Percentiles rank a stretch among this genome's conserved stretches.
These are phyloP conservation scores for Vesta saturnalis DNA, from an alignment of 2,888 invertebrate genomes.

Conservation along the genomic window DNA sequence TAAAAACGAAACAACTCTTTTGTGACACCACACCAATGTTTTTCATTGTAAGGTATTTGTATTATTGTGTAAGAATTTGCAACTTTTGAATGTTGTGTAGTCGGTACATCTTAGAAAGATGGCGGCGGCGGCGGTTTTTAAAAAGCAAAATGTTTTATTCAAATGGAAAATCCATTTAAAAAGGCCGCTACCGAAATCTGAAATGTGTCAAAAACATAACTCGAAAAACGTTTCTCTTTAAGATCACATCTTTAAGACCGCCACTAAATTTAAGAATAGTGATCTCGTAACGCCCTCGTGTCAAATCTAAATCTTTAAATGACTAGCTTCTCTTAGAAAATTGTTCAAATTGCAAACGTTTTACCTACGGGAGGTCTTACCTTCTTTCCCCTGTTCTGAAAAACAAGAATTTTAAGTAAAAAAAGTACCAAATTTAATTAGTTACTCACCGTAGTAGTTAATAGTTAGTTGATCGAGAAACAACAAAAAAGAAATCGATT, in stretches of 20 bases:
- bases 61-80: no score
- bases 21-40: no score
- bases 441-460: background rate
- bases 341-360: background rate
- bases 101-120: background rate
- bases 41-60: no score
- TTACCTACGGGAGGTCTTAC: constrained; percentile 1
- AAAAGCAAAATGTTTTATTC: constrained; percentile 1
- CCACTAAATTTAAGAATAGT: constrained; percentile 1
- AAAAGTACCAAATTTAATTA: no score
- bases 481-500: background rate
- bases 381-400: background rate
- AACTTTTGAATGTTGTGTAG: no score
- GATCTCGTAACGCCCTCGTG: background rate
- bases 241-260: background rate
- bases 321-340: background rate
- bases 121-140: background rate
- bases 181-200: constrained; percentile 28
- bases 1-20: no score
- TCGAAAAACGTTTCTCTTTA: background rate
- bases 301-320: background rate
- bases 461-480: no score
- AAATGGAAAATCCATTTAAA: background rate
- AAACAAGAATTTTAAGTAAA: background rate
- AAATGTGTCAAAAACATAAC: constrained; percentile 34